Evolutionary conservation across 2,113 vertebrate species (phyloP).

Genomic region (Epinephelus lanceolatus): DNA sequence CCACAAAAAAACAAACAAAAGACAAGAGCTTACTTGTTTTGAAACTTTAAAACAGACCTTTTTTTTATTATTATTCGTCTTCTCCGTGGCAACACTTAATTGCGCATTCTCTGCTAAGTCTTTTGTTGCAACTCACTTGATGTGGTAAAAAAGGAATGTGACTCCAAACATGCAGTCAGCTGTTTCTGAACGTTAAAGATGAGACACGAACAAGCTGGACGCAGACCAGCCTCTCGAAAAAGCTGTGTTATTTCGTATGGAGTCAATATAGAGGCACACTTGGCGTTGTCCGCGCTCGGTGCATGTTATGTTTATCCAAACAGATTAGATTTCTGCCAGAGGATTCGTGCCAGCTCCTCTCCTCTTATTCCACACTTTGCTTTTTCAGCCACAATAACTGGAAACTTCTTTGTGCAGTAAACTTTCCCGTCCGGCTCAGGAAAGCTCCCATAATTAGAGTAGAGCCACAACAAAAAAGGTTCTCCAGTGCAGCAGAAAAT

Average conservation of each 20-base stretch:
- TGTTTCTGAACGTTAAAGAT: conserved; percentile 10
- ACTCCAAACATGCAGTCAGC: conserved; percentile 17
- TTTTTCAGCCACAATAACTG: conserved; percentile 59
- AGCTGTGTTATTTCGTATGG: conserved; percentile 25
- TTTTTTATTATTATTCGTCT: not conserved
- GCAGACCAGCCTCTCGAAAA: conserved; percentile 25
- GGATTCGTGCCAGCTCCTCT: conserved; percentile 53
- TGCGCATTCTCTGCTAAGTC: not conserved
- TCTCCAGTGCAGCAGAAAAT: conserved; percentile 49
- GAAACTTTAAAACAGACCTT: not conserved
- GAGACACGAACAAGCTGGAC: conserved; percentile 26
- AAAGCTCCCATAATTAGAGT: conserved; percentile 64
- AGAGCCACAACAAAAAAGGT: conserved; percentile 56
- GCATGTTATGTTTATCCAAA: conserved; percentile 65
- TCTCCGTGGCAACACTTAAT: not conserved
- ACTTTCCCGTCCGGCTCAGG: conserved; percentile 52
- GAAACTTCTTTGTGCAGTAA: conserved; percentile 66
- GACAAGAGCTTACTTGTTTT: not conserved
- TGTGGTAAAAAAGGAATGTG: conserved; percentile 18
- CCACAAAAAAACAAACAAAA: not conserved
- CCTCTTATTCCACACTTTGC: conserved; percentile 53
- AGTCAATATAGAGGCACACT: conserved; percentile 36
- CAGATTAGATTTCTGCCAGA: conserved; percentile 63
- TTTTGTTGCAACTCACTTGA: not conserved
- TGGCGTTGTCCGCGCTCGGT: conserved; percentile 22